Evolutionary conservation across 2,888 invertebrate species (phyloP).

Genomic region (Odontothrips loti): DNA sequence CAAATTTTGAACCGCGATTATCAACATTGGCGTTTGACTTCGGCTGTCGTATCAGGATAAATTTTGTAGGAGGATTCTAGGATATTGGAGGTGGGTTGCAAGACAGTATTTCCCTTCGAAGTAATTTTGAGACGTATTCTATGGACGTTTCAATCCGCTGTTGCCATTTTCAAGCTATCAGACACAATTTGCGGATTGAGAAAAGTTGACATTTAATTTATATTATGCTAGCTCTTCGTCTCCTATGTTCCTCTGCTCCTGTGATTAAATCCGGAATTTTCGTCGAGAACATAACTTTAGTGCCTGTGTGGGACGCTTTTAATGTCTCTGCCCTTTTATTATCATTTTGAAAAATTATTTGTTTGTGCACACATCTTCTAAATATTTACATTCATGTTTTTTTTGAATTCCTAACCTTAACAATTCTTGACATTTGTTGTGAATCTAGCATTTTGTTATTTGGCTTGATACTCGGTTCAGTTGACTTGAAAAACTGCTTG

Average conservation of each 20-base stretch:
- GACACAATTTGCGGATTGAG: neutral
- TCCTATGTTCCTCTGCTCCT: neutral
- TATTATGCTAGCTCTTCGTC: neutral
- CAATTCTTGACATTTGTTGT: neutral
- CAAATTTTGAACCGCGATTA: neutral
- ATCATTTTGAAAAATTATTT: neutral
- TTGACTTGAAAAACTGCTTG: neutral
- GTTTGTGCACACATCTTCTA: neutral
- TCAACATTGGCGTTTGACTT: neutral
- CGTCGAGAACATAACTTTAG: neutral
- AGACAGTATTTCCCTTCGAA: neutral
- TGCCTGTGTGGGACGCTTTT: neutral
- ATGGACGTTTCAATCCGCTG: neutral
- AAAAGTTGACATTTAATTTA: neutral
- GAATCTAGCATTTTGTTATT: neutral
- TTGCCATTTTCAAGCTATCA: neutral
- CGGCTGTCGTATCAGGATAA: neutral
- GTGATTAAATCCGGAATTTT: neutral
- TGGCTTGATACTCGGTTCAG: neutral
- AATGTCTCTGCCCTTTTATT: neutral
- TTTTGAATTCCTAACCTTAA: neutral
- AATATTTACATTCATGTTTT: neutral
- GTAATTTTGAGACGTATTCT: neutral
- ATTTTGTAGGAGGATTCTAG: slow-evolving; percentile 2
- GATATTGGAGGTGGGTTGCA: neutral